phyloP scores from a whole-genome alignment of 1,140 invertebrate genomes.

The Neodiprion virginianus region DNA sequence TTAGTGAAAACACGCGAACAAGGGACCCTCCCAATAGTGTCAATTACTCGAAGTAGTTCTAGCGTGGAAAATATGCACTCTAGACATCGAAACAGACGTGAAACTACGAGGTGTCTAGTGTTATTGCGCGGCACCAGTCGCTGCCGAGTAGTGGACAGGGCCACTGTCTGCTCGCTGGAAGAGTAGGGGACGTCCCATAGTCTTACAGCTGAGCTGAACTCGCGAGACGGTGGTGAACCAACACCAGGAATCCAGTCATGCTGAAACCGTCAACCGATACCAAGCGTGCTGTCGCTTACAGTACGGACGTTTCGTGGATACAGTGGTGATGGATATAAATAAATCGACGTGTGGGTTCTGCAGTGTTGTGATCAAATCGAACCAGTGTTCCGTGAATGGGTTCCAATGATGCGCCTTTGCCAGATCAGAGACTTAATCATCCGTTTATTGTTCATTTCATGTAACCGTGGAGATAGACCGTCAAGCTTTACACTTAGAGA shows the following conservation, averaged over 20 bases:
- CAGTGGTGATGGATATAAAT: too few species aligned
- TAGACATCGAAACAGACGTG: not conserved
- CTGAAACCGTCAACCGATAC: not conserved
- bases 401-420: too few species aligned
- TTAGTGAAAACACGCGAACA: too few species aligned
- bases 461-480: too few species aligned
- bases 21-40: not conserved
- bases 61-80: not conserved
- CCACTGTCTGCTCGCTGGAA: not conserved
- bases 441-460: too few species aligned
- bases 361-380: too few species aligned
- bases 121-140: not conserved
- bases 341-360: too few species aligned
- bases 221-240: not conserved
- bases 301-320: too few species aligned
- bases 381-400: too few species aligned
- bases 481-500: too few species aligned
- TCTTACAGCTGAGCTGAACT: not conserved
- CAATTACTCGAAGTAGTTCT: not conserved
- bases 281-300: not conserved
- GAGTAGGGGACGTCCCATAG: not conserved
- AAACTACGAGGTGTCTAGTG: not conserved
- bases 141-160: not conserved
- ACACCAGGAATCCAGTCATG: slow-evolving; percentile 5
- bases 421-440: too few species aligned